These are phyloP conservation scores for Aphyosemion australe DNA, from an alignment of 2,113 vertebrate genomes.

Conservation along the genomic window DNA sequence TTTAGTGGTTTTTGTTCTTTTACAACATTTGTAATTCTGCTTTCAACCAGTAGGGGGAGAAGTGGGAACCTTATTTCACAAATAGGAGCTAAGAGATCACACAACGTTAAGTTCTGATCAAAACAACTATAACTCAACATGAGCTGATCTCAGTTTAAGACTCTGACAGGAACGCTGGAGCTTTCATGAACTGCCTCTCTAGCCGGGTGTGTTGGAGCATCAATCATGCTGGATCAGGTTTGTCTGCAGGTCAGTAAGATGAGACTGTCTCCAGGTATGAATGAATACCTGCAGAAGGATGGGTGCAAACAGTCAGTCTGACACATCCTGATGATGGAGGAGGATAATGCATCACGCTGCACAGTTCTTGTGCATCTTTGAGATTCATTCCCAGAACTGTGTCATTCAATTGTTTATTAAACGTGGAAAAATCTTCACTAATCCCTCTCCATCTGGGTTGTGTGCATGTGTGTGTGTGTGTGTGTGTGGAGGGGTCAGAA, in stretches of 20 bases:
- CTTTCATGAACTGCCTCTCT: not conserved
- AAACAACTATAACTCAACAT: too few relatives aligned
- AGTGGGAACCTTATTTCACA: too few relatives aligned
- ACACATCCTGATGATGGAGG: slow-evolving; percentile 46
- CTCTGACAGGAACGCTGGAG: too few relatives aligned
- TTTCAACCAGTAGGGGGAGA: too few relatives aligned
- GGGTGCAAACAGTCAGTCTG: slow-evolving; percentile 14
- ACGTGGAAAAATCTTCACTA: slow-evolving; percentile 79
- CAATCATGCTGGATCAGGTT: slow-evolving; percentile 48
- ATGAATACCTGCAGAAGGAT: slow-evolving; percentile 1
- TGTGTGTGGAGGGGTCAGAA: slow-evolving; percentile 16
- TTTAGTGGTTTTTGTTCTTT: too few relatives aligned
- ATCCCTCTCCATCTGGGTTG: slow-evolving; percentile 78
- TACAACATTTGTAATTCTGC: too few relatives aligned
- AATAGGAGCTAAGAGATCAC: too few relatives aligned
- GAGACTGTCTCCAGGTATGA: slow-evolving; percentile 7
- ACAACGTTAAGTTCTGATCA: too few relatives aligned
- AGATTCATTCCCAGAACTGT: slow-evolving; percentile 77
- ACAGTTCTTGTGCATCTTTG: slow-evolving; percentile 61
- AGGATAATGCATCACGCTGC: slow-evolving; percentile 51
- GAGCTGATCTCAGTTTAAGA: too few relatives aligned
- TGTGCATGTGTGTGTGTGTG: slow-evolving; percentile 20
- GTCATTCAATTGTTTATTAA: slow-evolving; percentile 79
- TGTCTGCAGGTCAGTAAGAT: not conserved
- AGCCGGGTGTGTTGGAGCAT: slow-evolving; percentile 2